Base-by-base conservation (phyloP, 2,113 vertebrate genomes). In the Benitochromis conjunctus region DNA sequence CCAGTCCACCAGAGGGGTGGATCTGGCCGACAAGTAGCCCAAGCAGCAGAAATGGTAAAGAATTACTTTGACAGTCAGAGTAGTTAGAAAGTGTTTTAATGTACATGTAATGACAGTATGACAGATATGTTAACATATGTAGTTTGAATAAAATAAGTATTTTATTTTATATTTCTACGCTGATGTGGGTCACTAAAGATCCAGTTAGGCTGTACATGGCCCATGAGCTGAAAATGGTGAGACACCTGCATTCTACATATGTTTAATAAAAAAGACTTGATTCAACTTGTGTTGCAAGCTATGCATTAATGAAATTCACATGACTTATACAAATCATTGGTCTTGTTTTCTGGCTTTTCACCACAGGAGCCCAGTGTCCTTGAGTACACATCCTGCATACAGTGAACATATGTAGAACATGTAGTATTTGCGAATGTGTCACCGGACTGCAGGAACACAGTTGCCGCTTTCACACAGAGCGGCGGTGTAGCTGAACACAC, bases 401-500 rank as follows among this genome's bases (percentile, higher is more conserved):
- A 88, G 55, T 19, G 69, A 89, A 82, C 85, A 91, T 84, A 88
- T 87, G 85, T 80, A 60, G 8, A 80, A 74, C 83, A 86, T 86
- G 89, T 57, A 81, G 80, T 64, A 66, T 87, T 87, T 88, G 78
- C 18, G 21, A 62, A 84, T 66, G 77, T 83, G 82, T 79, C 86
- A 81, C 43, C 29, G 48, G 83, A 85, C 82, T 54, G 36, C 86
- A 76, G 83, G 69, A 89, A 71, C 87, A 80, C 55, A 79, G 81
- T 38, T 31, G 41, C 46, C 2, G 41, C 83, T 81, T 55, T 84
- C 83, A 76, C 81, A 81, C 51, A n/a, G 86, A 79, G 81, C 9
- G 55, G 29, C 64, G 77, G 71, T 83, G 87, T 81, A 84, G 84
- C 88, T 87, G 91, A 88, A 90, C 85, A 88, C 86, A 92, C 92